Conservation (phyloP, 2,797 vertebrate genomes). For the Halcyon leucocephala region DNA sequence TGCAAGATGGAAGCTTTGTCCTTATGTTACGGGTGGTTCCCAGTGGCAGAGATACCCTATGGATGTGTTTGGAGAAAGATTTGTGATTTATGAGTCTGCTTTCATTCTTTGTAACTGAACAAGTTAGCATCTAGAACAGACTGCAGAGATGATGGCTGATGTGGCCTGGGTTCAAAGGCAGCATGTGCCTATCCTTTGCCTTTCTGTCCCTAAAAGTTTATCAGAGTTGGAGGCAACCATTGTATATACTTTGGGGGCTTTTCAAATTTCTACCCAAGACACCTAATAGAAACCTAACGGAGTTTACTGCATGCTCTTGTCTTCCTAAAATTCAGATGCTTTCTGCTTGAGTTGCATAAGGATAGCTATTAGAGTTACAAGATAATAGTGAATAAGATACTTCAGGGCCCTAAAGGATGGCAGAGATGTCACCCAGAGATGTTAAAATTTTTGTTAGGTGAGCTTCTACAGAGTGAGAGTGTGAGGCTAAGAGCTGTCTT, state of each 20-base stretch:
- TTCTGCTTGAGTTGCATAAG: neutral
- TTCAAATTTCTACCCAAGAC: neutral
- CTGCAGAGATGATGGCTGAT: neutral
- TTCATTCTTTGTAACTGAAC: neutral
- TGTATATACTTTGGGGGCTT: neutral
- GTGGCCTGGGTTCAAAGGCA: neutral
- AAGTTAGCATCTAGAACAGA: neutral
- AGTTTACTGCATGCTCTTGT: neutral
- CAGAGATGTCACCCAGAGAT: neutral
- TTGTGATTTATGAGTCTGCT: neutral
- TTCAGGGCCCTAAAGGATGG: neutral
- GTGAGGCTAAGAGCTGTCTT: neutral
- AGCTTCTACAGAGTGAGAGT: neutral
- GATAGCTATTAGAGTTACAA: neutral
- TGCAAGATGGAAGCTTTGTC: neutral
- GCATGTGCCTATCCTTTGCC: too few species aligned
- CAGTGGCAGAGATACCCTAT: neutral
- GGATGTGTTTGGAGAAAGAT: neutral
- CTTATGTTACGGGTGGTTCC: neutral
- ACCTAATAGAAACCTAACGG: neutral
- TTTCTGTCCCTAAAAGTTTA: neutral
- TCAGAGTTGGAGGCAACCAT: neutral
- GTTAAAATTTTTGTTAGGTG: neutral
- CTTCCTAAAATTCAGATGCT: neutral
- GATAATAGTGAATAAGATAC: neutral